Evolutionary conservation across 1,140 invertebrate genomes (phyloP), one percentile per base, ranked within the genome.

Genomic region (Pristionchus pacificus): DNA sequence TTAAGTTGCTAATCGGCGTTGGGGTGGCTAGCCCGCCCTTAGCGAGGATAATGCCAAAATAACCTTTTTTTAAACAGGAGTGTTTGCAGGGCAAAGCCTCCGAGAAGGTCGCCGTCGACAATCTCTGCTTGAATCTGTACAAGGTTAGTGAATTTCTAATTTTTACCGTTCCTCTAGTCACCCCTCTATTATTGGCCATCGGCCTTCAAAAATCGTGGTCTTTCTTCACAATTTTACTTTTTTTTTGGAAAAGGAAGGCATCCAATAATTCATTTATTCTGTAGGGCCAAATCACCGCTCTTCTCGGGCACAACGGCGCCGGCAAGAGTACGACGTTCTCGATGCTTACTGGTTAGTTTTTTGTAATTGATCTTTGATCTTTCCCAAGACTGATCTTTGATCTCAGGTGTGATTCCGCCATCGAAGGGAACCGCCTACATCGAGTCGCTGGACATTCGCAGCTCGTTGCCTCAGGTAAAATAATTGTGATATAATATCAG

Each of bases 271-370:
- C n/a, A n/a, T n/a, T n/a, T n/a, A n/a, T n/a, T n/a, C n/a, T n/a
- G n/a, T n/a, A n/a, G 67, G 87, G 87, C 2, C 87, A 89, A 77
- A 86, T 89, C 15, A 87, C 87, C 15, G 85, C 86, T 0, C 78
- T 89, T 0, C 81, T 89, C 0, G 88, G 88, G 2, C 88, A 88
- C 74, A 89, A 89, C 79, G 88, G 88, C 19, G 88, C 88, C 67
- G 88, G 88, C 58, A 88, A 88, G 78, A 88, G 86, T 28, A 88
- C 88, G 1, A 86, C 87, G 1, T 85, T 89, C 82, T 90, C 81
- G 80, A 88, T 87, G 28, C 66, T 84, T 0, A 80, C 79, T 24
- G 81, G 81, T 79, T 29, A 24, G 28, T 14, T 13, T 14, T 6
- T 24, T 66, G 33, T 1, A 19, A 3, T 68, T 55, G 32, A 14